These are phyloP conservation scores for Caenorhabditis remanei DNA, from an alignment of 1,140 invertebrate genomes.

Conservation along the genomic window DNA sequence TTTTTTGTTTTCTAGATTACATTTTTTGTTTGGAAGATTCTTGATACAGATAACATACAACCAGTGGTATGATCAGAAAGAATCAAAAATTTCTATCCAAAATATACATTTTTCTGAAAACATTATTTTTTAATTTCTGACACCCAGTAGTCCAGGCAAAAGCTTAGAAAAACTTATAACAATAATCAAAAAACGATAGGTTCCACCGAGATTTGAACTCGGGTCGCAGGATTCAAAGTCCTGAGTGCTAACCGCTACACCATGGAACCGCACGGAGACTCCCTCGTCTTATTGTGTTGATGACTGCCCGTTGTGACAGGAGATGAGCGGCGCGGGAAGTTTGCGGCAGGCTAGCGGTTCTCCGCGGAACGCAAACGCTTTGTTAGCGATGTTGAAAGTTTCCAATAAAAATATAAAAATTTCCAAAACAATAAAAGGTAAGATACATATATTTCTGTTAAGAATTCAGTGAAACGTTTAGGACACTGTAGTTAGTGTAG, in stretches of 20 bases:
- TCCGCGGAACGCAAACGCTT: not conserved
- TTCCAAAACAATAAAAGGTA: too few relatives aligned
- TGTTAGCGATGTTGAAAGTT: too few relatives aligned
- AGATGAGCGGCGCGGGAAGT: not conserved
- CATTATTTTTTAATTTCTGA: too few relatives aligned
- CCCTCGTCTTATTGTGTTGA: not conserved
- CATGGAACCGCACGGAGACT: conserved; percentile 58
- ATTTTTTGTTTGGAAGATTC: not conserved
- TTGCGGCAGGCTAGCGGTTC: not conserved
- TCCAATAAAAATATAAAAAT: too few relatives aligned
- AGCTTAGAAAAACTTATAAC: not conserved
- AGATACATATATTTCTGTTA: too few relatives aligned
- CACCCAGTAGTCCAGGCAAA: too few relatives aligned
- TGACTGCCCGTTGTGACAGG: not conserved
- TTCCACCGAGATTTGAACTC: conserved; percentile 74
- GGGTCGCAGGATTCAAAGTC: conserved; percentile 77
- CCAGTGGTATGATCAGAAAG: too few relatives aligned
- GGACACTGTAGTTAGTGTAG: too few relatives aligned
- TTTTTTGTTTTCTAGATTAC: not conserved
- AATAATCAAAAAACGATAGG: conserved; percentile 14
- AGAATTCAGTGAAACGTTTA: too few relatives aligned
- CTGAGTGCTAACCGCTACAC: conserved; percentile 77
- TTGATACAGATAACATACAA: not conserved
- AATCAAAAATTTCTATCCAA: too few relatives aligned
- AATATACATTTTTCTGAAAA: too few relatives aligned